Evolutionary conservation across 1,140 invertebrate species (phyloP), one percentile per base, ranked within the genome.

Genomic region (Laodelphax striatellus): DNA sequence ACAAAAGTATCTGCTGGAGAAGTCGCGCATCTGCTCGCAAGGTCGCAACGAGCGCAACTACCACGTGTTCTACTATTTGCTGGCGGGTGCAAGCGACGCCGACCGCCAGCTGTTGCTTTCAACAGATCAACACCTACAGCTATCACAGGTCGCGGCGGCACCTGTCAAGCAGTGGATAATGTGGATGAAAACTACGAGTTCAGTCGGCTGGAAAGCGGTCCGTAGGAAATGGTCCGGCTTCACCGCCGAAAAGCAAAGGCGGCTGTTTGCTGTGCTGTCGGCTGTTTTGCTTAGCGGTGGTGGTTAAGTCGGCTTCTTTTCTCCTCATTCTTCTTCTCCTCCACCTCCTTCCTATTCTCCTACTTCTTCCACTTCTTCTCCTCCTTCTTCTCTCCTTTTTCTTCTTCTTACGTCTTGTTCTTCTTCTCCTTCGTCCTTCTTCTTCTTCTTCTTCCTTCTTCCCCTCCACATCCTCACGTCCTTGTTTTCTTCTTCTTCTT

Each of bases 161-260:
- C n/a, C 3, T 28, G 24, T 28, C 24, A n/a, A 28, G 24, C 24
- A 28, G 24, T 93, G 67, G 89, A 92, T 62, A 90, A 90, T 69
- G 84, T 90, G 1, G 88, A 92, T 75, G 93, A 96, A 72, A 82
- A 86, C 67, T 90, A 95, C 72, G 94, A 97, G 77, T 96, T 96
- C 75, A 90, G 90, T 62, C 78, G 94, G 65, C 79, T 97, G n/a
- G n/a, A 65, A 94, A 93, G 73, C 92, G 96, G 72, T 94, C 93
- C 2, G 97, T 98, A n/a, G 93, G 92, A 96, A 75, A 92, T 95
- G 87, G 94, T 97, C n/a, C 50, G 94, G 94, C 28, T 98, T 98
- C 72, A 93, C 90, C 0, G 74, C 84, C 24, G 90, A 95, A 71
- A 94, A 94, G 70, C 93, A 97, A 73, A 80, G 88, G 62, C 80